These are phyloP conservation scores for Nothocercus julius DNA, from an alignment of 2,113 vertebrate genomes.

Conservation along the genomic window DNA sequence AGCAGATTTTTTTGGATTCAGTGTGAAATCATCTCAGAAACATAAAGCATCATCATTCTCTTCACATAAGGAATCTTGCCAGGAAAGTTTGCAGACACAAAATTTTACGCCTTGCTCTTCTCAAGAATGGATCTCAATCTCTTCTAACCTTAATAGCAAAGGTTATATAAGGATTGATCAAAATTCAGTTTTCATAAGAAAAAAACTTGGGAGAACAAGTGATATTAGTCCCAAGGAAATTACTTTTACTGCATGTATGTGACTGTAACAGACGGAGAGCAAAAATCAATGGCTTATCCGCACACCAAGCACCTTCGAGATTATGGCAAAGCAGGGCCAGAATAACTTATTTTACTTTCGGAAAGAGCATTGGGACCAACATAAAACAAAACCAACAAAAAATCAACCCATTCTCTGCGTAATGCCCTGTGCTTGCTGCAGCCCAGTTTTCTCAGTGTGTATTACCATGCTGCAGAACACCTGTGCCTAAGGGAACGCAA, in stretches of 20 bases:
- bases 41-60: neutral
- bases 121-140: conserved; percentile 37
- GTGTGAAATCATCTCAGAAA: neutral
- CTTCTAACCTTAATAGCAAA: conserved; percentile 50
- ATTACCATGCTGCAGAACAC: neutral
- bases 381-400: neutral
- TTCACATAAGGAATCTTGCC: conserved; percentile 17
- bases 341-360: conserved; percentile 66
- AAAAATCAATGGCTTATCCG: conserved; percentile 60
- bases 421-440: neutral
- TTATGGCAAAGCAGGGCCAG: conserved; percentile 47
- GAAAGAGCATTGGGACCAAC: conserved; percentile 24
- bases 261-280: conserved; percentile 56
- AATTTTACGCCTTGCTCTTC: conserved; percentile 26
- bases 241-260: conserved; percentile 62
- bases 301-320: conserved; percentile 52
- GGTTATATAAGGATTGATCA: conserved; percentile 57
- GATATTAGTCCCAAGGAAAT: conserved; percentile 63
- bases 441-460: neutral
- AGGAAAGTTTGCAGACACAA: conserved; percentile 22
- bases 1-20: neutral
- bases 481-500: neutral
- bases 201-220: conserved; percentile 57
- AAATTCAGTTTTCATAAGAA: conserved; percentile 63
- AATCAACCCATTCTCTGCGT: neutral